Conservation (phyloP, 2,888 invertebrate genomes). For the Ectemnius lituratus region DNA sequence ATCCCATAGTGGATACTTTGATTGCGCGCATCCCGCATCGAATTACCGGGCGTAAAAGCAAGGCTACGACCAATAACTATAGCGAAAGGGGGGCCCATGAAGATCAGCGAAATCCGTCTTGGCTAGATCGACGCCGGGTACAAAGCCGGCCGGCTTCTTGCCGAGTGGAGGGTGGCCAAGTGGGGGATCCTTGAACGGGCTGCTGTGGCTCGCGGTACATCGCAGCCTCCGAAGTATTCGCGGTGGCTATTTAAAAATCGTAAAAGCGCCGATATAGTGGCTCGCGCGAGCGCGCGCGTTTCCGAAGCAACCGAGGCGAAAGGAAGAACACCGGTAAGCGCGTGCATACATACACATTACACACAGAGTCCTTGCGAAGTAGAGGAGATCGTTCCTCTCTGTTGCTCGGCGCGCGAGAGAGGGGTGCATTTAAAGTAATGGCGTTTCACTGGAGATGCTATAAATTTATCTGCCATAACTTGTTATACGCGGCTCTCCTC, state of each 20-base stretch:
- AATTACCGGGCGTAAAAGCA: slow-evolving; percentile 43
- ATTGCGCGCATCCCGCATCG: slow-evolving; percentile 16
- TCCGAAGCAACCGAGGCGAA: slow-evolving; percentile 19
- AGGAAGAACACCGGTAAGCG: slow-evolving; percentile 32
- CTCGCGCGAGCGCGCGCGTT: slow-evolving; percentile 16
- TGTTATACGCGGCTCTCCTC: slow-evolving; percentile 77
- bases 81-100: slow-evolving; percentile 17
- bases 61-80: slow-evolving; percentile 8
- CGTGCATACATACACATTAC: slow-evolving; percentile 16
- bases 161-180: slow-evolving; percentile 4
- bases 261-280: slow-evolving; percentile 72
- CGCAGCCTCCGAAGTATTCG: slow-evolving; percentile 53
- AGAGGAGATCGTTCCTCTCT: slow-evolving; percentile 42
- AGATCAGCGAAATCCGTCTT: slow-evolving; percentile 43
- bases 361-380: slow-evolving; percentile 41
- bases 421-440: slow-evolving; percentile 74
- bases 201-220: slow-evolving; percentile 26
- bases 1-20: background rate
- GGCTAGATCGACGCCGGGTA: slow-evolving; percentile 50
- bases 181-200: slow-evolving; percentile 6
- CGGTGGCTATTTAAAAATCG: slow-evolving; percentile 74
- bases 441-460: slow-evolving; percentile 78
- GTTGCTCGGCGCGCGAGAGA: slow-evolving; percentile 38
- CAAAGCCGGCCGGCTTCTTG: slow-evolving; percentile 27
- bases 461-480: slow-evolving; percentile 79